These are phyloP conservation scores for Drosophila siamana DNA, from an alignment of 2,888 invertebrate species.

Conservation along the genomic window DNA sequence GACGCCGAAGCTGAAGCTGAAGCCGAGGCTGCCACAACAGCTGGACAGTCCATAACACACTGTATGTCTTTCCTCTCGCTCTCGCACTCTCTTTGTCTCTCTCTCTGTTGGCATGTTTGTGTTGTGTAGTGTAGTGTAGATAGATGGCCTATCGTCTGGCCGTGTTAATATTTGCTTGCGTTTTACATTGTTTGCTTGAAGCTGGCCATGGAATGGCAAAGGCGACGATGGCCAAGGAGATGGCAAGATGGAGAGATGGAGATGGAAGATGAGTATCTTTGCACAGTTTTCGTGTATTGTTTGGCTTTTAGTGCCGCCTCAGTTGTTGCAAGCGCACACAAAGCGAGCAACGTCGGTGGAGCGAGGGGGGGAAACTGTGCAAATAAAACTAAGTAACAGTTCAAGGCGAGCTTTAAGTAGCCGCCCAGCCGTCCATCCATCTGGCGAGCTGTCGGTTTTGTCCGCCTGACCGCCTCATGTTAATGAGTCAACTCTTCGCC, in stretches of 20 bases:
- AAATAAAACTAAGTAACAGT: conserved; percentile 53
- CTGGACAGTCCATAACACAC: conserved; percentile 7
- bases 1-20: too few species aligned
- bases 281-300: conserved; percentile 71
- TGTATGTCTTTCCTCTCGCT: conserved; percentile 5
- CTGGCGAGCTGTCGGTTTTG: not conserved
- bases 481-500: conserved; percentile 47
- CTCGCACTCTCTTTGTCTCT: not conserved
- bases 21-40: conserved; percentile 11
- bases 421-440: not conserved
- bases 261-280: conserved; percentile 51
- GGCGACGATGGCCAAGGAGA: too few species aligned
- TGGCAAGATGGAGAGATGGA: not conserved
- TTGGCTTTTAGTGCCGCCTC: conserved; percentile 76
- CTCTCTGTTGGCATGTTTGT: not conserved
- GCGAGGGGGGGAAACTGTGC: too few species aligned
- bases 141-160: conserved; percentile 62
- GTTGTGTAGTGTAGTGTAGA: conserved; percentile 24
- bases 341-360: too few species aligned
- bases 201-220: conserved; percentile 56
- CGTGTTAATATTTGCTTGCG: conserved; percentile 79
- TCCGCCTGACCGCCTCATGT: conserved; percentile 15
- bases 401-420: conserved; percentile 47
- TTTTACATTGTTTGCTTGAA: conserved; percentile 72
- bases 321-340: conserved; percentile 48